Evolutionary conservation across 2,888 invertebrate species (phyloP).

Genomic region (Phortica magna): DNA sequence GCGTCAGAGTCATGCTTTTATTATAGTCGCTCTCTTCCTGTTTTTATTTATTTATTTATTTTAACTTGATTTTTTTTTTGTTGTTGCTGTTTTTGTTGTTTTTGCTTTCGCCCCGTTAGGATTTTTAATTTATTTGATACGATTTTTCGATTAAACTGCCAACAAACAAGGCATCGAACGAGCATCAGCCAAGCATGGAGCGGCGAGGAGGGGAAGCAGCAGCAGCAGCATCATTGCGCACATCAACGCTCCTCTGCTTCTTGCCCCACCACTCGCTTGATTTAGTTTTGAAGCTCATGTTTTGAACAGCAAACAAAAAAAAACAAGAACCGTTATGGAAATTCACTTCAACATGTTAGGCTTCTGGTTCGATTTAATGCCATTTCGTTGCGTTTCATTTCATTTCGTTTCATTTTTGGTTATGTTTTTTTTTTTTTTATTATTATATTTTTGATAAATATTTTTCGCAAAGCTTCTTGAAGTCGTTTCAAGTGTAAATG

Average conservation of each 20-base stretch:
- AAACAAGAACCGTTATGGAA: neutral
- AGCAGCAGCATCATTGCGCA: no score
- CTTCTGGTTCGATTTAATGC: neutral
- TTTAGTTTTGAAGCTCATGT: neutral
- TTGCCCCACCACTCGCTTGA: no score
- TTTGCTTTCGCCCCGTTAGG: constrained; percentile 27
- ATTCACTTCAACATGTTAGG: neutral
- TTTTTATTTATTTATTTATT: neutral
- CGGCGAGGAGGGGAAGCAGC: no score
- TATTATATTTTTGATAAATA: neutral
- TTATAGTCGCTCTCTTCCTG: neutral
- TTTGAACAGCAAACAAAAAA: no score
- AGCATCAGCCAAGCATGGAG: neutral
- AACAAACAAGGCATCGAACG: neutral
- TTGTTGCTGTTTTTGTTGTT: constrained; percentile 4
- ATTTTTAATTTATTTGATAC: constrained; percentile 51
- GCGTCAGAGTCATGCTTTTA: neutral
- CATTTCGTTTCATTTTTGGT: neutral
- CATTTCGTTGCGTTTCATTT: neutral
- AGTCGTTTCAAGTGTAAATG: no score
- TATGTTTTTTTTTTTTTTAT: neutral
- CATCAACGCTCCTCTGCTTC: no score
- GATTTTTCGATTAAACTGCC: constrained; percentile 54
- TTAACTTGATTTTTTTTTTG: neutral
- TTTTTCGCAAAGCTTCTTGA: neutral